A percentile compares a stretch with the other conserved stretches of the same genome.
Evolutionary conservation across 2,888 invertebrate species (phyloP).

Genomic region (Bombylius discolor): DNA sequence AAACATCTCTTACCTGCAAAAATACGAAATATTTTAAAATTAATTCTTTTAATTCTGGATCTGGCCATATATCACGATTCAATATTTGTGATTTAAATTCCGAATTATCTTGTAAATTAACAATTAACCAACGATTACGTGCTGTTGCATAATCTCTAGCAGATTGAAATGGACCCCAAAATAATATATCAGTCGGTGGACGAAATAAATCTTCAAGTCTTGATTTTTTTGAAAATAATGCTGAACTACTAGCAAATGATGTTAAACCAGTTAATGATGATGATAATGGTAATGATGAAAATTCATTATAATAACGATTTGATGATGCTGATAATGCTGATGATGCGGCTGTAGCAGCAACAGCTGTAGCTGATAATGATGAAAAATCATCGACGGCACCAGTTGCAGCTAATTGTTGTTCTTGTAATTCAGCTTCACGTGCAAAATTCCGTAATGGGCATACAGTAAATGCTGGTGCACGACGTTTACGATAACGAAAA

Average conservation of each 20-base stretch:
- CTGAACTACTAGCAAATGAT: not conserved
- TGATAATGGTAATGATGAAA: conserved; percentile 1
- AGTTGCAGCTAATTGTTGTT: conserved; percentile 26
- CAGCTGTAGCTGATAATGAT: not conserved
- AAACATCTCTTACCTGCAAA: conserved; percentile 44
- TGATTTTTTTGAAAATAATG: conserved; percentile 24
- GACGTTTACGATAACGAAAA: conserved; percentile 26
- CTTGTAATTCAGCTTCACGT: conserved; percentile 32
- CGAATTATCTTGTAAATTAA: conserved; percentile 55
- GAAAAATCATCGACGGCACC: conserved; percentile 2
- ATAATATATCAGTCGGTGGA: conserved; percentile 54
- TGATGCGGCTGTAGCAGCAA: not conserved
- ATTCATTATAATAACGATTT: conserved; percentile 16
- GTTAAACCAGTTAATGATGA: not conserved
- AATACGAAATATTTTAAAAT: conserved; percentile 51
- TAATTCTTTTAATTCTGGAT: conserved; percentile 44
- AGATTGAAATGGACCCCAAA: conserved; percentile 44
- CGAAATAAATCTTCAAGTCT: conserved; percentile 52
- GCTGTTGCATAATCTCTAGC: conserved; percentile 44
- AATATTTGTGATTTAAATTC: conserved; percentile 56
- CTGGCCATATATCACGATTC: conserved; percentile 59
- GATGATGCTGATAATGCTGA: conserved; percentile 13
- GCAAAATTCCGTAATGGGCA: conserved; percentile 34
- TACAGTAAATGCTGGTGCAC: conserved; percentile 24
- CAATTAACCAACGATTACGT: conserved; percentile 51